Evolutionary conservation across 2,797 vertebrate species (phyloP).

Genomic region (Cyprinodon diabolis): DNA sequence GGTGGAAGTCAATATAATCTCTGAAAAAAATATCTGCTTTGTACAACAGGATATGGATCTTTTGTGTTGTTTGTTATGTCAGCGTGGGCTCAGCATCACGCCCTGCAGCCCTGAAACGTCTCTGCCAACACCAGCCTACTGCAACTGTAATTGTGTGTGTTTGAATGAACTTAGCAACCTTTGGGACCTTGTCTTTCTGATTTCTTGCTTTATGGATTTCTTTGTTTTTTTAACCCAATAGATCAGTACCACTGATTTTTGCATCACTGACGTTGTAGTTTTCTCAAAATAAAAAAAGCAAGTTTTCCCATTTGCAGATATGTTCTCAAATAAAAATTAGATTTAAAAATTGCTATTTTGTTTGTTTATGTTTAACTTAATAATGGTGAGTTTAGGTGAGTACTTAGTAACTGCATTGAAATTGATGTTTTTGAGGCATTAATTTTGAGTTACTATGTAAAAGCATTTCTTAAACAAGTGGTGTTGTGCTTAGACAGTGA

Average conservation of each 20-base stretch:
- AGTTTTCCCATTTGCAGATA: background rate
- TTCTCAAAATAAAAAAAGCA: background rate
- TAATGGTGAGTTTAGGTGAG: background rate
- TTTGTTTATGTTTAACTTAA: too few relatives aligned
- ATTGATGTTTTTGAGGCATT: background rate
- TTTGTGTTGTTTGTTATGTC: slow-evolving; percentile 20
- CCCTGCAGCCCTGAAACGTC: slow-evolving; percentile 42
- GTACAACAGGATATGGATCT: slow-evolving; percentile 39
- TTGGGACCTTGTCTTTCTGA: slow-evolving; percentile 22
- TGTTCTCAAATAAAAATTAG: background rate
- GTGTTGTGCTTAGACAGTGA: slow-evolving; percentile 22
- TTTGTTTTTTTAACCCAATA: slow-evolving; percentile 24
- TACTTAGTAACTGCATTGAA: background rate
- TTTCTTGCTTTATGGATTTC: slow-evolving; percentile 2
- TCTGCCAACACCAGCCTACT: slow-evolving; percentile 37
- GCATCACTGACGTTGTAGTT: background rate
- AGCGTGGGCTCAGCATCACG: slow-evolving; percentile 51
- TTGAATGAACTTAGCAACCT: slow-evolving; percentile 22
- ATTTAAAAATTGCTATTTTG: background rate
- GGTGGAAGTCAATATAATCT: slow-evolving; percentile 36
- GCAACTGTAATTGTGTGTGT: slow-evolving; percentile 7
- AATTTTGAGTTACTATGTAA: background rate
- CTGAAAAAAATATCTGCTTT: slow-evolving; percentile 45
- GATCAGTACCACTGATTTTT: slow-evolving; percentile 1
- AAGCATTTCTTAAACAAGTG: background rate